Evolutionary conservation across 2,888 invertebrate genomes (phyloP), one percentile per base, ranked within the genome.

Genomic region (Drosophila lacicola): DNA sequence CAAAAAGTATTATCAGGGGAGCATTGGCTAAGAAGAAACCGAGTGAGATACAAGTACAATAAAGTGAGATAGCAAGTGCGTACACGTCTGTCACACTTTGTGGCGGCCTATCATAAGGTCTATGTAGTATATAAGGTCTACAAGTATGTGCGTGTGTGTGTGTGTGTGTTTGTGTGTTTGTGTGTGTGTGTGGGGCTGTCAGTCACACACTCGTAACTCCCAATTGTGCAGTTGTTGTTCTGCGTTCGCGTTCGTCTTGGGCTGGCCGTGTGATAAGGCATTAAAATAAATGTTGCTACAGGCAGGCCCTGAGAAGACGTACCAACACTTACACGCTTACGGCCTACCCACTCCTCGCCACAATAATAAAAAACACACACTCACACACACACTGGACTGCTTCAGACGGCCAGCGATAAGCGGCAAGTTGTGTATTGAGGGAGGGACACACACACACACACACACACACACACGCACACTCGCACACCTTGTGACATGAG

Each of bases 271-370:
- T 88, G 87, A 88, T 88, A 88, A 88, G 90, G 84, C 77, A 88
- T 83, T 89, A 85, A 90, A 88, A 88, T 78, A 60, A 86, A 86
- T 88, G 90, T 87, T 85, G 74, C 87, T 79, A 83, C 83, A 80
- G 81, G 79, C 89, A 61, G 74, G 51, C 69, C 57, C 87, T 90
- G 87, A 88, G 89, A 89, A 88, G 74, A 71, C 77, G 60, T 49
- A 69, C 67, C 33, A 56, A 73, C 68, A 68, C 74, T 57, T 71
- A 51, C 46, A 70, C 68, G 66, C 71, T 57, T 71, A 51, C 51
- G 37, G 61, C 70, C 66, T 63, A 60, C 66, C 36, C 57, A 54
- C 41, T 44, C 55, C 50, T 51, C 53, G 62, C 63, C 51, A 65
- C 54, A 66, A 50, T 45, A 67, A 67, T 70, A 62, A 61, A 66